Evolutionary conservation across 2,797 vertebrate species (phyloP), one percentile per base, ranked within the genome.

Genomic region (Gymnothorax reevesii): DNA sequence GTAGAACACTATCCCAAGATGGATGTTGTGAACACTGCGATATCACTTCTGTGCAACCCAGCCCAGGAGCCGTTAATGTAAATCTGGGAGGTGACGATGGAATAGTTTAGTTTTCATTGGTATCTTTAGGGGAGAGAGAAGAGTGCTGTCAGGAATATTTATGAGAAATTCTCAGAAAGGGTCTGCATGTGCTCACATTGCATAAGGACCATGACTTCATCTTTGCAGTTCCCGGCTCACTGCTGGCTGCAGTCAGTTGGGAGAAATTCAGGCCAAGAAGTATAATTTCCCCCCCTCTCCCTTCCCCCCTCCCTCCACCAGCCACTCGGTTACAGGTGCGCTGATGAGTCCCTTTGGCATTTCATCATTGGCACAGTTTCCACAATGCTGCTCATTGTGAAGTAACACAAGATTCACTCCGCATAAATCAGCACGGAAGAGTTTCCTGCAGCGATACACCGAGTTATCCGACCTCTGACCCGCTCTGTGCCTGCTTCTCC

Each of bases 81-180:
- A 88, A 90, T 92, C 88, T 93, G 90, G 90, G 90, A 93, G 91
- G 83, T 91, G 90, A 93, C 91, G 13, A 84, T 60, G 75, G 92
- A 91, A 90, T 89, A 89, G 88, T 49, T 88, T 85, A 86, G 92
- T 94, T 95, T 95, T 92, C 88, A 89, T 94, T 92, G 90, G 87
- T 82, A 92, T 92, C 91, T 92, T 90, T 92, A 90, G 91, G 92
- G 89, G 93, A 87, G 73, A 94, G 91, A 92, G 93, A 93, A 94
- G 90, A 92, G 89, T 89, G 92, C 92, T 95, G 94, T 95, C 94
- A 92, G 92, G 92, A 93, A 57, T 91, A 93, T 94, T 94, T 95
- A 95, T 89, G 89, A 90, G 89, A 91, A 27, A 89, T 92, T 93
- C 92, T 92, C 90, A 92, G 92, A 94, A 94, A 94, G 92, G 89